Base-by-base conservation (phyloP, 2,888 invertebrate species). In the Drosophila subquinaria region DNA sequence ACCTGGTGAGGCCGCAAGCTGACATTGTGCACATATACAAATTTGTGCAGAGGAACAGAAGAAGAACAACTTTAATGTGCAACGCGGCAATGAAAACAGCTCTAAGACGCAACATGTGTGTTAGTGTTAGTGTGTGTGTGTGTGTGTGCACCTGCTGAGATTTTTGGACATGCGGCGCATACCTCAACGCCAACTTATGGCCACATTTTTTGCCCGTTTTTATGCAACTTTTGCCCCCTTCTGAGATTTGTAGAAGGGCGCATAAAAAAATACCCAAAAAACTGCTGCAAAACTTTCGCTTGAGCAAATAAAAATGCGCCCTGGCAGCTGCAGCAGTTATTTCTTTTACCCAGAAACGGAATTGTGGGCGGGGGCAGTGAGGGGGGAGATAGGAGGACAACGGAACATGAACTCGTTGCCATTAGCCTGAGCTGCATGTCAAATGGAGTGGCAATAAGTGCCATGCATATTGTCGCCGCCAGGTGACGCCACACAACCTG, bases 381-480 rank as follows among this genome's bases (percentile, higher is more conserved):
- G 23, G 5, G 36, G 8, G n/a, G n/a, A n/a, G 13, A n/a, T 0
- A 15, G 36, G 42, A 13, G 5, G 15, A 11, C 17, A 33, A n/a
- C 23, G 30, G 10, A 27, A 17, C 13, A 27, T 47, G 47, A 64
- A 64, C 48, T 47, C 36, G 43, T 17, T 30, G 42, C 70, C 68
- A 76, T 73, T 76, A 73, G 73, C 51, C 51, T 48, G 61, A 57
- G 61, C 79, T 64, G 71, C 73, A 77, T 85, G 77, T 90, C 80
- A 86, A 85, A 80, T 76, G 86, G 73, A 88, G 83, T 85, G 88
- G 86, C 88, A 89, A 90, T 86, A 86, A 86, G 88, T 88, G 90
- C 69, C 90, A 82, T 75, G 79, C 88, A 88, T 76, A 89, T 76
- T 87, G 85, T 79, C 73, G 76, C 77, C 73, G 47, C 57, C 89